Evolutionary conservation across 2,113 vertebrate genomes (phyloP).

Genomic region (Colaptes auratus): DNA sequence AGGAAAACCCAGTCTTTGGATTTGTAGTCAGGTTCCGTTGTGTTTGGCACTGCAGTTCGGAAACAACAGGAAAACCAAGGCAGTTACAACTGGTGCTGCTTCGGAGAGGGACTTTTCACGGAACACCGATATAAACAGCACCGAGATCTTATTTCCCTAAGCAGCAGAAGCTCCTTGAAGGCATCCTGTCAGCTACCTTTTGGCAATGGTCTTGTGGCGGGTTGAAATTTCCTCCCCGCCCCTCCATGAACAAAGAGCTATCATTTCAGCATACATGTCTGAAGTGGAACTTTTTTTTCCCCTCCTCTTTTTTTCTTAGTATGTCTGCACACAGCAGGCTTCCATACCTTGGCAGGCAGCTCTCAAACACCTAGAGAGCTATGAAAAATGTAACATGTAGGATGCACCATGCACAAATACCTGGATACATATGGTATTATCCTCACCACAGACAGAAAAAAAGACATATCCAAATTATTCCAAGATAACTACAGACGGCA

Average conservation of each 20-base stretch:
- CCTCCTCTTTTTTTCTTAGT: background rate
- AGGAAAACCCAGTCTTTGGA: conserved; percentile 99
- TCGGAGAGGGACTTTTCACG: background rate
- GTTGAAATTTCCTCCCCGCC: too few species aligned
- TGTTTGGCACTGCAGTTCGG: conserved; percentile 83
- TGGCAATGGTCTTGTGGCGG: background rate
- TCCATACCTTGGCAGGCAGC: background rate
- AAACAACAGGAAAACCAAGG: background rate
- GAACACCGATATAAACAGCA: background rate
- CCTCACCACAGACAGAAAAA: background rate
- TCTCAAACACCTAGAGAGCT: background rate
- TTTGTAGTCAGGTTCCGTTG: conserved; percentile 95
- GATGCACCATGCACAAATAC: background rate
- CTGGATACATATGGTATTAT: accelerated
- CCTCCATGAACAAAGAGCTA: background rate
- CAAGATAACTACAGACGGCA: background rate
- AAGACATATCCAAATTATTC: background rate
- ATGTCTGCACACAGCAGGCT: background rate
- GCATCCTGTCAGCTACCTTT: background rate
- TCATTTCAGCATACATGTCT: background rate
- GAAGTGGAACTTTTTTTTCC: background rate
- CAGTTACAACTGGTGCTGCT: background rate
- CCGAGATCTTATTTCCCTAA: background rate
- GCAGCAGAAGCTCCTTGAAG: background rate
- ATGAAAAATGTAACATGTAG: accelerated